phyloP scores from a whole-genome alignment of 2,888 invertebrate species.

The Pyrochroa serraticornis region DNA sequence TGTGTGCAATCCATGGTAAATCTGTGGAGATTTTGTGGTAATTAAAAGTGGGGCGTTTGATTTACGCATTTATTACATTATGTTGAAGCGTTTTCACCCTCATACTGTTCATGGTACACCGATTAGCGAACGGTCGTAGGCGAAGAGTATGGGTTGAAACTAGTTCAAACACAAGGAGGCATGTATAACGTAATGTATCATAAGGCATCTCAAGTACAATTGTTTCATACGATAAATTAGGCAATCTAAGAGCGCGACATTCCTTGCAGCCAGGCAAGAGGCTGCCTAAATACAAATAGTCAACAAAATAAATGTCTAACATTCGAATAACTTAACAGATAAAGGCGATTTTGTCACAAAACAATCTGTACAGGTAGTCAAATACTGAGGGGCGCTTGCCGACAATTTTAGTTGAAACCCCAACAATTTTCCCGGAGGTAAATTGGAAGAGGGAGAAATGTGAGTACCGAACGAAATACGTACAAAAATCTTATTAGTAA shows the following conservation, averaged over 20 bases:
- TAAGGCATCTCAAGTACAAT: slow-evolving; percentile 52
- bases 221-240: slow-evolving; percentile 45
- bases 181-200: slow-evolving; percentile 39
- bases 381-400: slow-evolving; percentile 29
- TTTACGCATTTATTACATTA: slow-evolving; percentile 33
- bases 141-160: slow-evolving; percentile 49
- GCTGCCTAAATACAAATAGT: slow-evolving; percentile 51
- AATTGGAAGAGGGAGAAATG: slow-evolving; percentile 3
- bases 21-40: too few relatives aligned
- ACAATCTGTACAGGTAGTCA: slow-evolving; percentile 53
- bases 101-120: slow-evolving; percentile 34
- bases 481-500: background rate
- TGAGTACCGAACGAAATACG: background rate
- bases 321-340: slow-evolving; percentile 54
- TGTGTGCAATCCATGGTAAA: too few relatives aligned
- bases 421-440: background rate
- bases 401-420: slow-evolving; percentile 5
- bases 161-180: slow-evolving; percentile 43
- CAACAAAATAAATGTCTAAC: slow-evolving; percentile 57
- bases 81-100: slow-evolving; percentile 36
- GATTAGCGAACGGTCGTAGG: slow-evolving; percentile 40
- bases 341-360: slow-evolving; percentile 52
- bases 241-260: slow-evolving; percentile 52
- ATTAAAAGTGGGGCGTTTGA: background rate
- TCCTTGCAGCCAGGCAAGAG: slow-evolving; percentile 48